Evolutionary conservation across 1,140 invertebrate species (phyloP), one percentile per base, ranked within the genome.

Genomic region (Cydia strobilella): DNA sequence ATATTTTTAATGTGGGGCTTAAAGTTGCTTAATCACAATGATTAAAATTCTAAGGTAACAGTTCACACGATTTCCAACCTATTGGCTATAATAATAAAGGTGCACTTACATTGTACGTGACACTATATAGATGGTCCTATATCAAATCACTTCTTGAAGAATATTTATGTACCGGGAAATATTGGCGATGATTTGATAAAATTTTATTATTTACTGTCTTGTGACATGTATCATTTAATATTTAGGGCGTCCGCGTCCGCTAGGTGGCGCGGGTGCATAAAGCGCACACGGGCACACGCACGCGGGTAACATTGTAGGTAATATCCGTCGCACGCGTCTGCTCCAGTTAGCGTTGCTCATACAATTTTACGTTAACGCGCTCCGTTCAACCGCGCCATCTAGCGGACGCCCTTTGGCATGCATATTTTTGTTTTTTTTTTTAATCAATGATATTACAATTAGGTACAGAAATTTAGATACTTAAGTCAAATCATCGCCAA

Each of bases 51-150:
- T 51, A 51, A 51, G 4, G 48, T 51, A 18, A 51, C 23, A 66
- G 27, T 66, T 72, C 59, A 77, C 65, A 77, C 66, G 48, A 74
- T 63, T 48, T 62, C 74, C 45, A 13, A 74, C 69, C 54, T 72
- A 75, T 39, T 51, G 25, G 13, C 63, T 66, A 31, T 66, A 76
- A 59, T 79, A 82, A 84, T 75, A 81, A 86, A 81, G 83, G 86
- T 86, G 86, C 84, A 82, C 79, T 86, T 86, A 82, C 77, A 81
- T 76, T 71, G 42, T 82, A 85, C 59, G 79, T 84, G 84, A 80
- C 71, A 65, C 75, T 84, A 86, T 72, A 74, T 77, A 54, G 78
- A 86, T 87, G 84, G 86, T 87, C 82, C 84, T 86, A 87, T 82
- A 72, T 75, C 51, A 80, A 23, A 65, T 15, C 48, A 51, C 48